These are phyloP conservation scores for Miichthys miiuy DNA, from an alignment of 2,797 vertebrate genomes.

Conservation along the genomic window DNA sequence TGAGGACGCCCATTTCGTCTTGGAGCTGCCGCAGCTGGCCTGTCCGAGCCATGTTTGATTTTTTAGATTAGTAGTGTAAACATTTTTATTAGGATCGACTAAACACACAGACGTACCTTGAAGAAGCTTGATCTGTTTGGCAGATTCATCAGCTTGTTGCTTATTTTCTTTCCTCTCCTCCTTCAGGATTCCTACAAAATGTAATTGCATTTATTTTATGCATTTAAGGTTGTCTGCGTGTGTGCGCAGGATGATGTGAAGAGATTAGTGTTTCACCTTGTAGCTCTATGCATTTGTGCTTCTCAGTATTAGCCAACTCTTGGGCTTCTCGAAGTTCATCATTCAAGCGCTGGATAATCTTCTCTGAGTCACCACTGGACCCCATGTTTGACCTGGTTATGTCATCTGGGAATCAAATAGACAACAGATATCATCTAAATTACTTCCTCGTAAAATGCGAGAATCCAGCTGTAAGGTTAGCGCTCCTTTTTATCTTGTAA, in stretches of 20 bases:
- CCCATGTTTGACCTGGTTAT: constrained; percentile 90
- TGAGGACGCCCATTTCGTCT: constrained; percentile 88
- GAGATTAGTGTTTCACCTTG: constrained; percentile 87
- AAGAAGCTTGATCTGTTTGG: constrained; percentile 92
- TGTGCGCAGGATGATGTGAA: not conserved
- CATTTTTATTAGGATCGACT: not conserved
- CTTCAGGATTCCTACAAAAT: constrained; percentile 88
- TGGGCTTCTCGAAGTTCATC: constrained; percentile 92
- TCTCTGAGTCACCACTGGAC: constrained; percentile 90
- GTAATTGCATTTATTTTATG: not conserved
- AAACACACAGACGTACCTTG: constrained; percentile 86
- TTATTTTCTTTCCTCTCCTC: constrained; percentile 91
- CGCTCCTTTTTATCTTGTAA: not conserved
- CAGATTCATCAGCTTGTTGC: constrained; percentile 91
- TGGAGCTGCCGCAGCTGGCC: constrained; percentile 92
- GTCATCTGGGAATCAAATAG: constrained; percentile 86
- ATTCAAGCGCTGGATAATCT: constrained; percentile 92
- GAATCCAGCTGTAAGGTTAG: not conserved
- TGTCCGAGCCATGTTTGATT: constrained; percentile 69
- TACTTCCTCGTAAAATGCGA: constrained; percentile 6
- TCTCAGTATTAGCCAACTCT: constrained; percentile 91
- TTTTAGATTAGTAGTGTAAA: constrained; percentile 18
- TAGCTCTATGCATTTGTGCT: constrained; percentile 93
- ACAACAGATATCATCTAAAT: constrained; percentile 3
- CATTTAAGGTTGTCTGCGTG: not conserved